Percentiles rank a stretch among this genome's conserved stretches.
Evolutionary conservation across 2,888 invertebrate species (phyloP).

Genomic region (Clanis bilineata): DNA sequence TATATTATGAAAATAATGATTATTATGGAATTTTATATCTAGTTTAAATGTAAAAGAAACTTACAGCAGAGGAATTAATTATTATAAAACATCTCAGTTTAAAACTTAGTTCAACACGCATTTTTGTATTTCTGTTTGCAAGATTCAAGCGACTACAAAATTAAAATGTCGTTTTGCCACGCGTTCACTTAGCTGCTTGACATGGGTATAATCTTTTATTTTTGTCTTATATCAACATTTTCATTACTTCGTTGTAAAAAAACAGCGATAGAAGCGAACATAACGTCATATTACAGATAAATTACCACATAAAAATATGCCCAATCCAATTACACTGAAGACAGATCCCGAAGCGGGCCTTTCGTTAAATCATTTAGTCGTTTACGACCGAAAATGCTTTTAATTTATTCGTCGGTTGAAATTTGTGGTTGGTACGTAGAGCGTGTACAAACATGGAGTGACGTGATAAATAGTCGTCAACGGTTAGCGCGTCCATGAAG

Average conservation of each 20-base stretch:
- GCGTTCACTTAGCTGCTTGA: no score
- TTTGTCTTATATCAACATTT: neutral
- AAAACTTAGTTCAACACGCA: neutral
- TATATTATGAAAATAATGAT: no score
- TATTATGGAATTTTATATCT: no score
- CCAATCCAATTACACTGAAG: constrained; percentile 3
- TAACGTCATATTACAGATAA: neutral
- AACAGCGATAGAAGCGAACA: neutral
- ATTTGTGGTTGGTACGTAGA: constrained; percentile 16
- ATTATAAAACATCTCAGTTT: neutral
- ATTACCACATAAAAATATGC: neutral
- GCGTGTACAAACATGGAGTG: constrained; percentile 16
- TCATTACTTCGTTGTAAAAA: neutral
- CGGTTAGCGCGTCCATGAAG: constrained; percentile 19
- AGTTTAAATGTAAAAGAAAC: no score
- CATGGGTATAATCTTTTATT: neutral
- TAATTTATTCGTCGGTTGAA: constrained; percentile 18
- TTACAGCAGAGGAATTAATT: no score
- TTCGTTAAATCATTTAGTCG: constrained; percentile 1
- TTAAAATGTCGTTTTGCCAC: no score
- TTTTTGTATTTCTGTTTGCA: neutral
- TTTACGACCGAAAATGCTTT: neutral
- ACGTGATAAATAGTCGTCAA: constrained; percentile 23
- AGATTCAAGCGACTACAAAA: no score
- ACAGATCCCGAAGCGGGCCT: neutral